These are phyloP conservation scores for Nyleta sp. DNA, from an alignment of 2,888 invertebrate genomes.

Conservation along the genomic window DNA sequence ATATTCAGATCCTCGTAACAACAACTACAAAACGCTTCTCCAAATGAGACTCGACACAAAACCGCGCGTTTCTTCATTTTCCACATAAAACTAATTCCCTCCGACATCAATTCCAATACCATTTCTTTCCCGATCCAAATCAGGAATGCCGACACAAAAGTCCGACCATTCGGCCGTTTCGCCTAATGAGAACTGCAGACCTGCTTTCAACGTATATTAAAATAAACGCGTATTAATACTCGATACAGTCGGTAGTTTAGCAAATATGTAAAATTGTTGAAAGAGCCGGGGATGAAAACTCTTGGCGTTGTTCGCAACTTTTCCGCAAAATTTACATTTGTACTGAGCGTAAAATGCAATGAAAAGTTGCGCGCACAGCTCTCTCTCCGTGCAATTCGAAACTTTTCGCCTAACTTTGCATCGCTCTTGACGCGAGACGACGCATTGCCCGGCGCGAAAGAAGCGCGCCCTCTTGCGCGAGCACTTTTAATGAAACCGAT, in stretches of 20 bases:
- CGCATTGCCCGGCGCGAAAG: conserved; percentile 53
- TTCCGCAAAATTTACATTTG: conserved; percentile 64
- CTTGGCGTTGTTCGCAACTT: conserved; percentile 61
- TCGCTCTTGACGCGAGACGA: conserved; percentile 53
- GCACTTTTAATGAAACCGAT: conserved; percentile 43
- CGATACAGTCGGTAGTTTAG: conserved; percentile 60
- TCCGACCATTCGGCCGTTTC: no score
- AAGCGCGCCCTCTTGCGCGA: conserved; percentile 40
- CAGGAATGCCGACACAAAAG: no score
- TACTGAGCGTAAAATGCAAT: conserved; percentile 63
- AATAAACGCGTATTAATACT: not conserved
- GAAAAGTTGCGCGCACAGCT: conserved; percentile 57
- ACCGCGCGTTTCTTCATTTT: no score
- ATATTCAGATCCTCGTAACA: no score
- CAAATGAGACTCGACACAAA: no score
- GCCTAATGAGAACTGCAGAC: no score
- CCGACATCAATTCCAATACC: no score
- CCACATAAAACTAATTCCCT: no score
- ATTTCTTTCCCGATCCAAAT: no score
- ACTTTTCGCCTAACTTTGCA: conserved; percentile 61
- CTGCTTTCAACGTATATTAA: not conserved
- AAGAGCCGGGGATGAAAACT: conserved; percentile 53
- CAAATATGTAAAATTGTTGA: conserved; percentile 64
- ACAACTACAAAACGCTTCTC: no score
- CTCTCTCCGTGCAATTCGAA: conserved; percentile 62